Base-by-base conservation (phyloP, 2,113 vertebrate species). In the Oenanthe melanoleuca region DNA sequence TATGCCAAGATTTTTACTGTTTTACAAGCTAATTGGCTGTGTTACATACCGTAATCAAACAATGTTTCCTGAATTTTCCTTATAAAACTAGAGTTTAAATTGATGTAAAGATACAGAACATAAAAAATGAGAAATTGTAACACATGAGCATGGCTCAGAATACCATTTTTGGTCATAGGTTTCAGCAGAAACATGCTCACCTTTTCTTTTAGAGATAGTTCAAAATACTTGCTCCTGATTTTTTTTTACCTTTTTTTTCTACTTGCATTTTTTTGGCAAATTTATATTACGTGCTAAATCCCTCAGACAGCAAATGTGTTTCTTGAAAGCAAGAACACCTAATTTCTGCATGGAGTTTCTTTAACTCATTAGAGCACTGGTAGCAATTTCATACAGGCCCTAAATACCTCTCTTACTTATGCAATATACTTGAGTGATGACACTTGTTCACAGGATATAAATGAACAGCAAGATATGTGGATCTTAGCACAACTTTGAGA, bases 401-500 rank as follows among this genome's bases (percentile, higher is more conserved):
- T 56, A 31, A 80, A 52, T 5, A 40, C 22, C n/a, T 31, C 25
- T 33, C 7, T 73, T 44, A n/a, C 10, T 60, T 74, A 6, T 4
- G 26, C 11, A 47, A 25, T 3, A 25, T 40, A 23, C 12, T 66
- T 33, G 25, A 50, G n/a, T 44, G 33, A 11, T 44, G 19, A 12
- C 2, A 2, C 13, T 80, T 2, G 0, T 40, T 85, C 44, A 59
- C 20, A 79, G 52, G 10, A 11, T 34, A 8, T 0, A 3, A 47
- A 20, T 16, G 3, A 16, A 9, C 20, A 52, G 33, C 22, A 93
- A 53, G 16, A 22, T 56, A 16, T 0, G 0, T 33, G 9, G 2
- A 5, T 67, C 5, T 67, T 52, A 28, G 28, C 38, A 26, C 7
- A 23, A 38, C 14, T 70, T 47, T 17, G 8, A 81, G 24, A 57